phyloP scores from a whole-genome alignment of 2,113 vertebrate genomes.

The Excalfactoria chinensis region DNA sequence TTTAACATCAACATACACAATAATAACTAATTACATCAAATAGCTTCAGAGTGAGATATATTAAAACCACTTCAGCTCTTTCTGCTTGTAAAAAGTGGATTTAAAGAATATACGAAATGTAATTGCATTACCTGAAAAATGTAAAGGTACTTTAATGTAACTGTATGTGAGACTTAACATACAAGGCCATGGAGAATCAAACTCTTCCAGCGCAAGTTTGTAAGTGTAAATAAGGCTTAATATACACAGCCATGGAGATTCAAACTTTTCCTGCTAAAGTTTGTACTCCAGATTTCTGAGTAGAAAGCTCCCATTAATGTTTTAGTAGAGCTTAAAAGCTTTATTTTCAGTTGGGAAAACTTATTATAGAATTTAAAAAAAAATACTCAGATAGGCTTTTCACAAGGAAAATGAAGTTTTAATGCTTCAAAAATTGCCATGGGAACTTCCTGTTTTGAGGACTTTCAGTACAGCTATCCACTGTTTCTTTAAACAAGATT shows the following conservation, averaged over 20 bases:
- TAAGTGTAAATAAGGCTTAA: background rate
- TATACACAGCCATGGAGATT: background rate
- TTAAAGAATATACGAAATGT: background rate
- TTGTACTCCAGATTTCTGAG: background rate
- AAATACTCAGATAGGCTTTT: constrained; percentile 46
- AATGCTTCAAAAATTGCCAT: constrained; percentile 35
- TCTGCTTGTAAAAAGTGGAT: background rate
- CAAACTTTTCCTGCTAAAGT: constrained; percentile 2
- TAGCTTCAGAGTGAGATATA: background rate
- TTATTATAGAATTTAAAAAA: constrained; percentile 55
- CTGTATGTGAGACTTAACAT: background rate
- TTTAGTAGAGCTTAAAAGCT: constrained; percentile 68
- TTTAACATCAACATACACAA: background rate
- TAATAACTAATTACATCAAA: background rate
- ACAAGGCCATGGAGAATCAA: background rate
- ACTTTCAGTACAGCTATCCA: background rate
- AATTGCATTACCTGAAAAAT: background rate
- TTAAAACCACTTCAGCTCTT: accelerated
- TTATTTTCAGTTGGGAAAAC: constrained; percentile 59
- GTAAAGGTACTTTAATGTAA: background rate
- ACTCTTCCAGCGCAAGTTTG: constrained; percentile 9
- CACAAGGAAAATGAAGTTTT: constrained; percentile 30
- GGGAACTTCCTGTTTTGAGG: constrained; percentile 14
- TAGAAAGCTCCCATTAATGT: constrained; percentile 42
- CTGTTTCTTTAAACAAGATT: background rate